Evolutionary conservation across 2,888 invertebrate species (phyloP).

Genomic region (Hemaris fuciformis): DNA sequence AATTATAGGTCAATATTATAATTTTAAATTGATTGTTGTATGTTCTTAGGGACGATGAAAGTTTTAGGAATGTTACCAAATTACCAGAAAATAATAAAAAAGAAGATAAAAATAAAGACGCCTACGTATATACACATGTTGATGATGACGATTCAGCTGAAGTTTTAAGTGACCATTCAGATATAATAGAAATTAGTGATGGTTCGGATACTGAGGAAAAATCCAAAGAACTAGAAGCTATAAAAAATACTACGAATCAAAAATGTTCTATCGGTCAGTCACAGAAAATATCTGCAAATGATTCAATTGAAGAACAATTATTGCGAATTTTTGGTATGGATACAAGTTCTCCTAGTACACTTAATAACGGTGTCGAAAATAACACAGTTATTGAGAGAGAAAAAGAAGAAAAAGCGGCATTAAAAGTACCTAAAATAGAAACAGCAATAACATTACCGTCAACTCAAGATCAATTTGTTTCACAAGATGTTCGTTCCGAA

Average conservation of each 20-base stretch:
- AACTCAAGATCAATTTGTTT: too few relatives aligned
- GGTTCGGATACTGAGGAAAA: not conserved
- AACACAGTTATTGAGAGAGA: not conserved
- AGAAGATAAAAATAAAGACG: not conserved
- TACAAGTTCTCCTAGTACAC: not conserved
- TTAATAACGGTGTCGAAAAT: not conserved
- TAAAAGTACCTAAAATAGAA: not conserved
- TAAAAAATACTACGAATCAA: not conserved
- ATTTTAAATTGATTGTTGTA: too few relatives aligned
- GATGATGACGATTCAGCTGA: not conserved
- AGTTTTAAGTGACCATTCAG: not conserved
- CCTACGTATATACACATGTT: not conserved
- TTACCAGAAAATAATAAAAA: not conserved
- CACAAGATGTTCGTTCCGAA: too few relatives aligned
- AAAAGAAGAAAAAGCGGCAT: not conserved
- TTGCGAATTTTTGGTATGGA: not conserved
- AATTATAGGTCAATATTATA: too few relatives aligned
- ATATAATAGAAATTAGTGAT: not conserved
- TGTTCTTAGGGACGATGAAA: too few relatives aligned
- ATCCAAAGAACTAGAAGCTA: not conserved
- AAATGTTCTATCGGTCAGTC: not conserved
- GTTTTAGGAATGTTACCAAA: not conserved
- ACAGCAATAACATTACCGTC: not conserved
- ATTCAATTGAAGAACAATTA: not conserved
- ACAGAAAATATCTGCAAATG: not conserved